Evolutionary conservation across 37 sponge, comb jelly and placozoan genomes (phyloP).

Genomic region (Hormiphora californensis): DNA sequence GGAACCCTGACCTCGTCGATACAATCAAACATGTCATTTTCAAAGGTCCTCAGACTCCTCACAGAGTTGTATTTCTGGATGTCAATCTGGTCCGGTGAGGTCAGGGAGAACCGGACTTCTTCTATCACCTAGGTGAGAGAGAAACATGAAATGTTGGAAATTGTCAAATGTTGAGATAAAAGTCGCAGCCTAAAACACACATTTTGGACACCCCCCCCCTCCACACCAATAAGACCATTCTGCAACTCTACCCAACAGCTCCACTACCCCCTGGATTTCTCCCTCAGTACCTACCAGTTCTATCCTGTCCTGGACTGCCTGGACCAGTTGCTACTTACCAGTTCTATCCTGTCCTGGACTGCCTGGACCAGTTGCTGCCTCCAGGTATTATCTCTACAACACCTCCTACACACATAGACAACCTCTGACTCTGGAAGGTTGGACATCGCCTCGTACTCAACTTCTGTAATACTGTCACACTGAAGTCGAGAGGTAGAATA

Average conservation of each 20-base stretch:
- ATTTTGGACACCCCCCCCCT: too few relatives aligned
- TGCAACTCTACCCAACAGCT: too few relatives aligned
- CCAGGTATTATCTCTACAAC: conserved; percentile 9
- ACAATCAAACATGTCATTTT: neutral
- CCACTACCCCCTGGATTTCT: too few relatives aligned
- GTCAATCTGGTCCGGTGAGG: neutral
- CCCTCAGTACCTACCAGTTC: too few relatives aligned
- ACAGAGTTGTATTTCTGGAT: neutral
- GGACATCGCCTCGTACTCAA: conserved; percentile 70
- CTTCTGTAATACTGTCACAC: neutral
- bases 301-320: neutral
- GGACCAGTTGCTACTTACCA: neutral
- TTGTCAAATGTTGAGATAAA: too few relatives aligned
- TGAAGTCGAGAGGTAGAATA: neutral
- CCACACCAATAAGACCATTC: too few relatives aligned
- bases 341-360: neutral
- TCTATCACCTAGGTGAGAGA: too few relatives aligned
- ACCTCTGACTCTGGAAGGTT: conserved; percentile 67
- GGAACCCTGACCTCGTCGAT: neutral
- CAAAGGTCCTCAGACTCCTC: neutral
- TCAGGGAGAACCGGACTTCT: too few relatives aligned
- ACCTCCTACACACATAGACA: conserved; percentile 60
- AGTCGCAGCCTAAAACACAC: too few relatives aligned
- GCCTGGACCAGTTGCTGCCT: neutral
- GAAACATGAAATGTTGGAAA: too few relatives aligned